Base-by-base conservation (phyloP, 1,140 invertebrate genomes). In the Daktulosphaira vitifoliae region DNA sequence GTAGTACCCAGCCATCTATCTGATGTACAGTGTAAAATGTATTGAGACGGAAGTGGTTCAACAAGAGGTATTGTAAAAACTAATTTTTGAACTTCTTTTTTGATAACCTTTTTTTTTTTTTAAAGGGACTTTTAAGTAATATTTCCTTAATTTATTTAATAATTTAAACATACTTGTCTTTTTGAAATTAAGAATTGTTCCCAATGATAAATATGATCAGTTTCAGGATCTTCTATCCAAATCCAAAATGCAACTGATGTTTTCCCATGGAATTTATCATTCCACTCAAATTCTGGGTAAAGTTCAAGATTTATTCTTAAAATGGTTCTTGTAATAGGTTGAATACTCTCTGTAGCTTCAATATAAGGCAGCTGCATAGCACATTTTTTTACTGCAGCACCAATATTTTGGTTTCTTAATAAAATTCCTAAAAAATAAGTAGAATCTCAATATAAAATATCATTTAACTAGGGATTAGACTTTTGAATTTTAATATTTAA, bases 201-300 rank as follows among this genome's bases (percentile, higher is more conserved):
- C 53, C 89, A 88, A 78, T 99, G 96, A 75, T 98, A 96, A 72
- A 99, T 98, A 69, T 84, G 85, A 75, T 97, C 92, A 66, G 81
- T 89, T 13, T 92, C 88, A 0, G 93, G 87, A 78, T 99, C 94
- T 77, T 98, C 95, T 15, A 99, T 87, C 92, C 96, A 98, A 53
- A 99, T 84, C 90, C 93, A 98, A 76, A 97, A 99, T 2, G 87
- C 81, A 77, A 98, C 92, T 1, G 87, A 82, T 9, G 80, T 83
- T 74, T 86, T 88, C 1, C 95, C 93, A 74, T 98, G 93, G 64
- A 92, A 78, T 68, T 81, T 83, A 72, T 93, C 90, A 73, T 92
- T 91, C 92, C 93, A 97, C 81, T 74, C 82, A 74, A 99, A 99
- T 67, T 86, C 82, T 0, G 96, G 84, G 62, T 74, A 84, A 9